phyloP scores from a whole-genome alignment of 2,113 vertebrate species.

The Siniperca knerii region DNA sequence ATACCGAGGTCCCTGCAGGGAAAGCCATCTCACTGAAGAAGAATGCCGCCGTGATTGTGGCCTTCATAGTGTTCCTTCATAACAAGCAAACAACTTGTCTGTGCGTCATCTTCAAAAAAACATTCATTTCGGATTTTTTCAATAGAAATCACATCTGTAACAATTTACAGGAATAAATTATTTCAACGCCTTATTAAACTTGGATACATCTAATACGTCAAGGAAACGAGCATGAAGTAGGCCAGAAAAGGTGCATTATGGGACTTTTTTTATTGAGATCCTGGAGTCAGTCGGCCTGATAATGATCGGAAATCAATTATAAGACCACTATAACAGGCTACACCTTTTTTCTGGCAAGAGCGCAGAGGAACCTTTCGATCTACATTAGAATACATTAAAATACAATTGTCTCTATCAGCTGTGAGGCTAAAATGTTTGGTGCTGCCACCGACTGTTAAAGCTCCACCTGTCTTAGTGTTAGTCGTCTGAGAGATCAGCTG shows the following conservation, averaged over 20 bases:
- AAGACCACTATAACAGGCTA: too few species aligned
- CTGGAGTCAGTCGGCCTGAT: too few species aligned
- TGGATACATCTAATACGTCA: conserved; percentile 27
- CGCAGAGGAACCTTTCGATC: not conserved
- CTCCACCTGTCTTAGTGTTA: conserved; percentile 50
- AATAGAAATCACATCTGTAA: conserved; percentile 42
- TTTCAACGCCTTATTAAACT: conserved; percentile 46
- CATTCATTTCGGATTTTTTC: conserved; percentile 2
- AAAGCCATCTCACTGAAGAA: conserved; percentile 42
- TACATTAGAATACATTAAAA: not conserved
- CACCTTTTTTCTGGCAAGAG: not conserved
- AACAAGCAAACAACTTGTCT: conserved; percentile 30
- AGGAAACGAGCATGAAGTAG: not conserved
- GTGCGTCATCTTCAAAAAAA: conserved; percentile 8
- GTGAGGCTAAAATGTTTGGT: not conserved
- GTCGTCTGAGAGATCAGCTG: conserved; percentile 31
- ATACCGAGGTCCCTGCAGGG: conserved; percentile 32
- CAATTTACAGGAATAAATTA: conserved; percentile 40
- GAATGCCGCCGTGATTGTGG: conserved; percentile 2
- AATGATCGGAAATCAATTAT: not conserved
- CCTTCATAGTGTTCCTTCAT: not conserved
- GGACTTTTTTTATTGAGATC: not conserved
- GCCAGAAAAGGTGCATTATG: not conserved
- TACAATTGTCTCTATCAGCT: not conserved
- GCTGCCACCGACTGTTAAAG: not conserved